phyloP scores from a whole-genome alignment of 37 sponge, comb jelly and placozoan genomes.

The Eunapius fragilis region DNA sequence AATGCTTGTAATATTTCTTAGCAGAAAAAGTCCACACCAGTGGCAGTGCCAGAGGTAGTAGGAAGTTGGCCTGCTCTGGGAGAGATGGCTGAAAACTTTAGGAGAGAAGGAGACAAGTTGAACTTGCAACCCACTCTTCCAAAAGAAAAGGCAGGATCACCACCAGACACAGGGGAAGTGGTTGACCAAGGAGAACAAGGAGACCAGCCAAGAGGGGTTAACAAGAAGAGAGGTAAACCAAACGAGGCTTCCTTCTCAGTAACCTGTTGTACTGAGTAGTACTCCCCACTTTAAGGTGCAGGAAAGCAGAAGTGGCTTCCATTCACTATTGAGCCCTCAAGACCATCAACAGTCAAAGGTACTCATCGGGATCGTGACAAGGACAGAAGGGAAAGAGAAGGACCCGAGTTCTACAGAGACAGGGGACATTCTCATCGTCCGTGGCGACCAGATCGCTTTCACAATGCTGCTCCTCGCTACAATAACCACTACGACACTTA shows the following conservation, averaged over 20 bases:
- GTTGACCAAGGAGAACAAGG: slow-evolving; percentile 27
- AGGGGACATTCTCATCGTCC: slow-evolving; percentile 25
- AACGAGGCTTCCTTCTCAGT: background rate
- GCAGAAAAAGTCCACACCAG: background rate
- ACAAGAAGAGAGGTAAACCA: slow-evolving; percentile 37
- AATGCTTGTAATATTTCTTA: background rate
- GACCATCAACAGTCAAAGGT: slow-evolving; percentile 10
- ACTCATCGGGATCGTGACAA: slow-evolving; percentile 21
- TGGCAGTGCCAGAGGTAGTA: slow-evolving; percentile 5
- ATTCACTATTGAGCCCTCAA: slow-evolving; percentile 49
- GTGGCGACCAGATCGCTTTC: slow-evolving; percentile 45
- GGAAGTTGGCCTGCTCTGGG: slow-evolving; percentile 83
- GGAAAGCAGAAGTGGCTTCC: slow-evolving; percentile 80
- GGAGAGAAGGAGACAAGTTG: slow-evolving; percentile 35
- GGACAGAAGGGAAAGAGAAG: slow-evolving; percentile 13
- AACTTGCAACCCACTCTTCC: background rate
- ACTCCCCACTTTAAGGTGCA: slow-evolving; percentile 31
- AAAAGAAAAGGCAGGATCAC: background rate
- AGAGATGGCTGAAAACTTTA: slow-evolving; percentile 47
- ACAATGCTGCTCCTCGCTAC: slow-evolving; percentile 48
- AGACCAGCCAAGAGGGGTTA: slow-evolving; percentile 25
- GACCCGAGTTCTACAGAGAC: background rate
- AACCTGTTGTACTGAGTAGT: slow-evolving; percentile 22
- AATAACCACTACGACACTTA: slow-evolving; percentile 8
- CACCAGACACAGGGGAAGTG: background rate